phyloP scores from a whole-genome alignment of 1,140 invertebrate species.

The Parapsyche elsis region DNA sequence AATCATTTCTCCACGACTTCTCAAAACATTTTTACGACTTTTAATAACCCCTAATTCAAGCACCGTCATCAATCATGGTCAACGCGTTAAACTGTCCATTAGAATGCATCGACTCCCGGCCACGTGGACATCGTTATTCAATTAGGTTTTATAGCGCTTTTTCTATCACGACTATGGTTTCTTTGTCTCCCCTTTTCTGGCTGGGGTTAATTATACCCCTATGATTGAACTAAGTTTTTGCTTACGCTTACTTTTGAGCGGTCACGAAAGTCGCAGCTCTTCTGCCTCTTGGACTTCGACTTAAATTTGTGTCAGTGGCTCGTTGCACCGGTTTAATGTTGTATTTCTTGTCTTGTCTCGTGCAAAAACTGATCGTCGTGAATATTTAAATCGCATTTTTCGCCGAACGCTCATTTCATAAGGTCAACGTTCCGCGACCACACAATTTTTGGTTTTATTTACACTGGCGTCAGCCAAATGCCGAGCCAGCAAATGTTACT shows the following conservation, averaged over 20 bases:
- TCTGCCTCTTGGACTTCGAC: background rate
- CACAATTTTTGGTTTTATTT: background rate
- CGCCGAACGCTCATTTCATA: background rate
- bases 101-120: background rate
- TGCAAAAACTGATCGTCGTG: background rate
- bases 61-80: conserved; percentile 15
- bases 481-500: background rate
- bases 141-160: conserved; percentile 8
- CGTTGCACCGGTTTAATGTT: background rate
- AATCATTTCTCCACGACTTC: background rate
- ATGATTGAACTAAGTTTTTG: background rate
- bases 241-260: background rate
- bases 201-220: background rate
- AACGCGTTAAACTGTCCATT: conserved; percentile 25
- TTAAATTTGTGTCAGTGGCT: background rate
- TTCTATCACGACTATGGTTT: background rate
- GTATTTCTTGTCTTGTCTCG: background rate
- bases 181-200: background rate
- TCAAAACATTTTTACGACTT: background rate
- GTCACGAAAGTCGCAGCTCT: background rate
- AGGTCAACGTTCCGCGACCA: background rate
- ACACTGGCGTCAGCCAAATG: background rate
- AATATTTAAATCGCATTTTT: no score
- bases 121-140: conserved; percentile 35
- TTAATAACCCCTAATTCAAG: background rate